Evolutionary conservation across 2,113 vertebrate species (phyloP).

Genomic region (Plotosus lineatus): DNA sequence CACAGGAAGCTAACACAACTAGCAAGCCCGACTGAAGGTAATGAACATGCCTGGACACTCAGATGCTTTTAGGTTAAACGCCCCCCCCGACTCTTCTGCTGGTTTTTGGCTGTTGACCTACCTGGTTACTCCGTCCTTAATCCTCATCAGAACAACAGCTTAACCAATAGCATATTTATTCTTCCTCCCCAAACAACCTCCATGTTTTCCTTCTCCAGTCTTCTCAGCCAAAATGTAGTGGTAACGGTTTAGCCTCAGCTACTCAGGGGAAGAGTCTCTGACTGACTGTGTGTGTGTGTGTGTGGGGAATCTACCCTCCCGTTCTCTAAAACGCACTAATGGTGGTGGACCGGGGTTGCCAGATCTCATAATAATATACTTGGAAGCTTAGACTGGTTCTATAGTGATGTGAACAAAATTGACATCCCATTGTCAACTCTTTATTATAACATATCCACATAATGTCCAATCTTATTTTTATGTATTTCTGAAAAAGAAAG

Average conservation of each 20-base stretch:
- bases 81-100: background rate
- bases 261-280: background rate
- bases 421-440: too few relatives aligned
- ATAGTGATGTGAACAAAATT: too few relatives aligned
- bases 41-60: background rate
- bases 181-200: background rate
- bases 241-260: conserved; percentile 25
- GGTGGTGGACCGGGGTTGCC: background rate
- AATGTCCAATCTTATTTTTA: too few relatives aligned
- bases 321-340: background rate
- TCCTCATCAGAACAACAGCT: background rate
- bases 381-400: too few relatives aligned
- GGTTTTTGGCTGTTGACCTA: background rate
- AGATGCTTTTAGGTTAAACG: background rate
- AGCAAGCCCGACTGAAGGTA: background rate
- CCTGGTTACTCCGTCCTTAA: conserved; percentile 4
- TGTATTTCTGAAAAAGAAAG: too few relatives aligned
- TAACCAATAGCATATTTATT: background rate
- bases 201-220: background rate
- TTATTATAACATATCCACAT: too few relatives aligned
- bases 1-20: background rate
- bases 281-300: background rate
- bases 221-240: background rate
- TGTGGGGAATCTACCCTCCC: background rate
- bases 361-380: background rate